phyloP scores from a whole-genome alignment of 2,113 vertebrate species.

The Dipodomys ordii region DNA sequence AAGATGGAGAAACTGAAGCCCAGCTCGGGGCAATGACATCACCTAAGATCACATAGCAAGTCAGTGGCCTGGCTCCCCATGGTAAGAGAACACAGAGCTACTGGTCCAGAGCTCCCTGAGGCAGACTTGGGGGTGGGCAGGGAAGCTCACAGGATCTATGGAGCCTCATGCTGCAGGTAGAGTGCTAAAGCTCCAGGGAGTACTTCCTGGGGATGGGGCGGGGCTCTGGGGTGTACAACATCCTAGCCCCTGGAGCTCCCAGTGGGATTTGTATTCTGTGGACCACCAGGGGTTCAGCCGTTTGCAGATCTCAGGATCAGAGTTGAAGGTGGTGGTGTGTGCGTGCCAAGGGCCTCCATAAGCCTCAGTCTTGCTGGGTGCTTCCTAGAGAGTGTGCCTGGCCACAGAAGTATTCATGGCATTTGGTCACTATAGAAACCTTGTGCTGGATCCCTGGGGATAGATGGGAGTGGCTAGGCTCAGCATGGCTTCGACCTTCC shows the following conservation, averaged over 20 bases:
- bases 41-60: not conserved
- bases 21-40: not conserved
- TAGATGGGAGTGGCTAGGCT: not conserved
- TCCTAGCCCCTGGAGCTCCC: not conserved
- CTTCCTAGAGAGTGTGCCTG: not conserved
- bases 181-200: not conserved
- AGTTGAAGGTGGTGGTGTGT: not conserved
- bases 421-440: not conserved
- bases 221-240: not conserved
- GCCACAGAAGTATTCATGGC: rapidly evolving
- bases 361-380: not conserved
- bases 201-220: not conserved
- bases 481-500: not conserved
- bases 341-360: not conserved
- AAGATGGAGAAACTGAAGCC: constrained; percentile 1
- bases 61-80: not conserved
- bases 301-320: not conserved
- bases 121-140: not conserved
- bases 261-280: not conserved
- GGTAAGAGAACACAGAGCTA: not conserved
- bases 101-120: not conserved
- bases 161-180: not conserved
- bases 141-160: not conserved
- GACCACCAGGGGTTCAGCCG: rapidly evolving
- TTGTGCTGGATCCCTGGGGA: not conserved